A percentile compares a stretch with the other conserved stretches of the same genome.
Evolutionary conservation across 1,140 invertebrate species (phyloP).

Genomic region (Listronotus oregonensis): DNA sequence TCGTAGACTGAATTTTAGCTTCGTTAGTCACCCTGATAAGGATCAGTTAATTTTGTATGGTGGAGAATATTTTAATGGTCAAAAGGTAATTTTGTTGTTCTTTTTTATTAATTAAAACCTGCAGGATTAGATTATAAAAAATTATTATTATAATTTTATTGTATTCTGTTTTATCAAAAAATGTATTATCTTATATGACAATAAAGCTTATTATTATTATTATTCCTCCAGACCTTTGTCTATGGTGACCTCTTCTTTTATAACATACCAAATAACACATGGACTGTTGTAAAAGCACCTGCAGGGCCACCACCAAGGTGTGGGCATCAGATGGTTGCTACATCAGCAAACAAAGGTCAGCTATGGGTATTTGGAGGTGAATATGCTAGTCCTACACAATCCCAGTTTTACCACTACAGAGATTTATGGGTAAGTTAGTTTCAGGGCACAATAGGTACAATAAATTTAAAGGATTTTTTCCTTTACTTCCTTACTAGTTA

Average conservation of each 20-base stretch:
- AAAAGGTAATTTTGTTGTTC: slow-evolving; percentile 66
- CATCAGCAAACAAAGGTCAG: slow-evolving; percentile 74
- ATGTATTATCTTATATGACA: neutral
- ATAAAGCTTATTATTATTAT: neutral
- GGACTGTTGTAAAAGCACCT: slow-evolving; percentile 79
- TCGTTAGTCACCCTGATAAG: slow-evolving; percentile 82
- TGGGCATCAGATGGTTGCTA: slow-evolving; percentile 81
- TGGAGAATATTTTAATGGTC: slow-evolving; percentile 90
- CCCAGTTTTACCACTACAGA: slow-evolving; percentile 93
- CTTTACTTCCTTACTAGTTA: too few species aligned
- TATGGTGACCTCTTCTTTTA: slow-evolving; percentile 88
- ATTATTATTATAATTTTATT: slow-evolving; percentile 1
- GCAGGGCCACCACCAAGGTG: slow-evolving; percentile 82
- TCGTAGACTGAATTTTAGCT: slow-evolving; percentile 77
- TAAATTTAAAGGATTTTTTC: neutral
- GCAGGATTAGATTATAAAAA: too few species aligned
- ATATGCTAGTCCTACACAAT: slow-evolving; percentile 86
- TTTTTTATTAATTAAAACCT: too few species aligned
- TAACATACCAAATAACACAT: slow-evolving; percentile 79
- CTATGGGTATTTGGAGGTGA: slow-evolving; percentile 92
- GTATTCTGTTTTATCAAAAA: too few species aligned
- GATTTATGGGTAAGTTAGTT: slow-evolving; percentile 80
- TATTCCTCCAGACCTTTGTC: slow-evolving; percentile 70
- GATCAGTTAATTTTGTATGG: slow-evolving; percentile 91
- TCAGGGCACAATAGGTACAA: too few species aligned